These are phyloP conservation scores for Halesus radiatus DNA, from an alignment of 1,140 invertebrate genomes.

Conservation along the genomic window DNA sequence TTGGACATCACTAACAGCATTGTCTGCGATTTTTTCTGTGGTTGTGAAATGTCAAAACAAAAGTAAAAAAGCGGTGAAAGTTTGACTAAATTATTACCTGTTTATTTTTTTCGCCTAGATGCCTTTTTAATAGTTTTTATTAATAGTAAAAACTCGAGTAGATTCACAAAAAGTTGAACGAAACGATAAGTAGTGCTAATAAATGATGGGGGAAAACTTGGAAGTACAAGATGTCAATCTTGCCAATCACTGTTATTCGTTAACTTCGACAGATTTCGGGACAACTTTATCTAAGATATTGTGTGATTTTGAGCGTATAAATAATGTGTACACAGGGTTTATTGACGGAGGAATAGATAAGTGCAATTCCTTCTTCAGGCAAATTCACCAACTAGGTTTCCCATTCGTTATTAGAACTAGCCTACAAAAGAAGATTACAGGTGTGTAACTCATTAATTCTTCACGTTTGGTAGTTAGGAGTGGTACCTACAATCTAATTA, in stretches of 20 bases:
- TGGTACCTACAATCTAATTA: not conserved
- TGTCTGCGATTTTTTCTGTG: too few relatives aligned
- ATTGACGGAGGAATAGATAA: constrained; percentile 16
- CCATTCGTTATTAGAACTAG: constrained; percentile 24
- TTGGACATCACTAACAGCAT: too few relatives aligned
- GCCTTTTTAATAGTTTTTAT: too few relatives aligned
- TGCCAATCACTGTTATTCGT: constrained; percentile 13
- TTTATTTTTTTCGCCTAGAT: not conserved
- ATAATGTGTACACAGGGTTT: constrained; percentile 16
- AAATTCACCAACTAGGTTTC: constrained; percentile 4
- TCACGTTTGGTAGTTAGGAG: not conserved
- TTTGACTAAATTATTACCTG: not conserved
- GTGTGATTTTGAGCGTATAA: constrained; percentile 20
- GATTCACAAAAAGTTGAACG: not conserved
- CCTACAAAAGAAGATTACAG: constrained; percentile 17
- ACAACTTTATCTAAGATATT: constrained; percentile 9
- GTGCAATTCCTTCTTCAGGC: constrained; percentile 21
- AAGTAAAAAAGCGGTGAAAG: not conserved
- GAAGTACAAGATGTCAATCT: not conserved
- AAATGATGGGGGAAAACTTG: not conserved
- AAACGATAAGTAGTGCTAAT: not conserved
- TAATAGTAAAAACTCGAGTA: too few relatives aligned
- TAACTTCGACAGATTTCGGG: not conserved
- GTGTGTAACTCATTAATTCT: not conserved
- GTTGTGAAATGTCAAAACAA: not conserved